A percentile compares a stretch with the other conserved stretches of the same genome.
These are phyloP conservation scores for Magallana angulata DNA, from an alignment of 1,140 invertebrate species.

Conservation along the genomic window DNA sequence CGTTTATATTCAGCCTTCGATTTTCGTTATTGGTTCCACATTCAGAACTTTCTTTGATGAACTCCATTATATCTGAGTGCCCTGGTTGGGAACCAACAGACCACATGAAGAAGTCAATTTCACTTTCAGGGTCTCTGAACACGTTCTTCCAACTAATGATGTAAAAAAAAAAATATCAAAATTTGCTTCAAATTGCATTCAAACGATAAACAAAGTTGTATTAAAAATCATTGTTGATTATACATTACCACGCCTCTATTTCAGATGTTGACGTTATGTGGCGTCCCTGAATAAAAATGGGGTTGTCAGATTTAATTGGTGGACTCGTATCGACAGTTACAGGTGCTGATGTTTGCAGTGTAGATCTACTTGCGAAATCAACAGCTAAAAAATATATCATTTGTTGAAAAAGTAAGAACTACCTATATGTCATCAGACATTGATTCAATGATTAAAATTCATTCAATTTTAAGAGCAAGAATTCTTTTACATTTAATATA, in stretches of 20 bases:
- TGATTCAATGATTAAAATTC: too few species aligned
- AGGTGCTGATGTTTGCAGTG: neutral
- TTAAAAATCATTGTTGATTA: too few species aligned
- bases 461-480: too few species aligned
- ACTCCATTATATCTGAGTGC: slow-evolving; percentile 58
- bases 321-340: neutral
- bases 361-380: slow-evolving; percentile 9
- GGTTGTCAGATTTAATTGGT: neutral
- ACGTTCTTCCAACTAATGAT: slow-evolving; percentile 62
- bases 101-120: slow-evolving; percentile 55
- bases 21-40: slow-evolving; percentile 50
- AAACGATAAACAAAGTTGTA: too few species aligned
- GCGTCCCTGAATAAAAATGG: neutral
- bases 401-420: too few species aligned
- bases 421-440: neutral
- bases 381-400: neutral
- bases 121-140: slow-evolving; percentile 61
- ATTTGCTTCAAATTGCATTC: neutral
- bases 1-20: slow-evolving; percentile 34
- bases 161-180: neutral
- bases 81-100: slow-evolving; percentile 61
- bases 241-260: neutral
- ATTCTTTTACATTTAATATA: too few species aligned
- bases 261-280: neutral
- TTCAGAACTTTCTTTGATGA: slow-evolving; percentile 16